These are phyloP conservation scores for Amitus sp. DNA, from an alignment of 2,888 invertebrate genomes.

Conservation along the genomic window DNA sequence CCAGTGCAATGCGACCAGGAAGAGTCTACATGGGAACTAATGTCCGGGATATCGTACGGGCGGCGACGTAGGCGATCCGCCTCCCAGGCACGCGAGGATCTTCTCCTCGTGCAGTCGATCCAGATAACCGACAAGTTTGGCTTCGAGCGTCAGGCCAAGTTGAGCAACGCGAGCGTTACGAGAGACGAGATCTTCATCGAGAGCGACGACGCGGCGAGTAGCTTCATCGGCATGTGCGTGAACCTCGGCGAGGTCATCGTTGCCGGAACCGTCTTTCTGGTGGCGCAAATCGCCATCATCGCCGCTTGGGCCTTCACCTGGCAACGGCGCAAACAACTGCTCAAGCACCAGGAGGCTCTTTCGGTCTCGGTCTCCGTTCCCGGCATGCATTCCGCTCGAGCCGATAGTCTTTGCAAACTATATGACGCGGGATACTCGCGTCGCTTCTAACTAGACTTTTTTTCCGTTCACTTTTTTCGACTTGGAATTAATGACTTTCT, in stretches of 20 bases:
- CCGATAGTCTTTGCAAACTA: constrained; percentile 85
- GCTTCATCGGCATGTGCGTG: constrained; percentile 71
- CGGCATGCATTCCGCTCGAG: constrained; percentile 70
- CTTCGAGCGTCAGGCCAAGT: constrained; percentile 73
- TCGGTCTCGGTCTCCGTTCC: constrained; percentile 74
- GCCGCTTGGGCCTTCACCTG: constrained; percentile 90
- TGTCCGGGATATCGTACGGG: constrained; percentile 86
- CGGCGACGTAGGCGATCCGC: constrained; percentile 77
- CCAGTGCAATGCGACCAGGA: constrained; percentile 90
- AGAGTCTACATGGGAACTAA: constrained; percentile 84
- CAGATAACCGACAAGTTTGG: constrained; percentile 94
- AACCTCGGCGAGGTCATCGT: constrained; percentile 85
- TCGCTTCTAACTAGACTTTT: constrained; percentile 67
- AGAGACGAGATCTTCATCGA: constrained; percentile 80
- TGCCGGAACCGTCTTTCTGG: constrained; percentile 85
- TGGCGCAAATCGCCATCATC: constrained; percentile 87
- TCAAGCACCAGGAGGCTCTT: constrained; percentile 73
- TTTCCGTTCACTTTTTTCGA: constrained; percentile 29
- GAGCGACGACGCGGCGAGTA: constrained; percentile 68
- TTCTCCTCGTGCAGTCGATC: constrained; percentile 89
- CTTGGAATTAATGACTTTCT: constrained; percentile 36
- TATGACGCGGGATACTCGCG: constrained; percentile 88
- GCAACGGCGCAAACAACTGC: constrained; percentile 77
- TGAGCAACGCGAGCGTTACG: constrained; percentile 60
- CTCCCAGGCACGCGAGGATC: constrained; percentile 76